A percentile compares a stretch with the other conserved stretches of the same genome.
Evolutionary conservation across 2,888 invertebrate species (phyloP).

Genomic region (Eristalis arbustorum): DNA sequence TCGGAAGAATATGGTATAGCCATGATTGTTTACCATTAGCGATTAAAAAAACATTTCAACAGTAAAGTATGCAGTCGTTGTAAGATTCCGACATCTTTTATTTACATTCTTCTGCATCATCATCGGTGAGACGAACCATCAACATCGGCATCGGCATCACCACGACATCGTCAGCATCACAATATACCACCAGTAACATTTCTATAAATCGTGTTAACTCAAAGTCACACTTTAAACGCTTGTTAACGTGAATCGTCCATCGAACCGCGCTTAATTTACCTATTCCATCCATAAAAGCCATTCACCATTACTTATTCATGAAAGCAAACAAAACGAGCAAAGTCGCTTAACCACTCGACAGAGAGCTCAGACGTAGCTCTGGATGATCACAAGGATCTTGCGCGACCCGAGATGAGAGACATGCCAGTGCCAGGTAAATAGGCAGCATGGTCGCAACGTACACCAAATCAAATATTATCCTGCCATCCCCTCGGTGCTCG

Average conservation of each 20-base stretch:
- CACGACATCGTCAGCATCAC: background rate
- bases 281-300: constrained; percentile 70
- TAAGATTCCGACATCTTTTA: constrained; percentile 60
- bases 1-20: constrained; percentile 17
- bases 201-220: constrained; percentile 68
- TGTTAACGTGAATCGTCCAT: constrained; percentile 71
- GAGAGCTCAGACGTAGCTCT: constrained; percentile 12
- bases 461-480: constrained; percentile 70
- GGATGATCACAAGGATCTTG: constrained; percentile 62
- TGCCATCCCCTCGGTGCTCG: constrained; percentile 52
- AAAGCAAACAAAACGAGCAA: constrained; percentile 62
- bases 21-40: constrained; percentile 39
- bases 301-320: constrained; percentile 70
- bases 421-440: constrained; percentile 36
- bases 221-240: constrained; percentile 71
- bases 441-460: constrained; percentile 14
- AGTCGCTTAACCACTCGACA: constrained; percentile 64
- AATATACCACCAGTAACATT: background rate
- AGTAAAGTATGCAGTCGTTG: constrained; percentile 31
- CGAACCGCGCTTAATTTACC: constrained; percentile 71
- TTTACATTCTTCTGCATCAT: constrained; percentile 64
- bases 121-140: constrained; percentile 26
- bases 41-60: constrained; percentile 34
- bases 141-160: background rate
- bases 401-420: constrained; percentile 5